Evolutionary conservation across 2,888 invertebrate genomes (phyloP), one percentile per base, ranked within the genome.

Genomic region (Creontiades dilutus): DNA sequence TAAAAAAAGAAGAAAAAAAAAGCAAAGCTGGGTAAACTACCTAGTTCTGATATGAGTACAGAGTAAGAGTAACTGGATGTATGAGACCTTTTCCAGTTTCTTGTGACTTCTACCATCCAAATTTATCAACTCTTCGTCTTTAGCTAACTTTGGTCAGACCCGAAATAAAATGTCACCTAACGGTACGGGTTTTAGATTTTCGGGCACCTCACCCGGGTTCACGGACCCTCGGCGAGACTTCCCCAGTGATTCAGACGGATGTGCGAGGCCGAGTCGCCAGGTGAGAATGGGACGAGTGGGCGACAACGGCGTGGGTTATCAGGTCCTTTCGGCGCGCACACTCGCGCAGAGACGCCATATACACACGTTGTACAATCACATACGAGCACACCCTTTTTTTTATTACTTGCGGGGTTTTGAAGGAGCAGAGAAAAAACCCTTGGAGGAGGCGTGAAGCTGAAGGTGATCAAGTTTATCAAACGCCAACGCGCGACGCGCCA

Each of bases 261-360:
- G 19, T 81, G 80, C 14, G 14, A 47, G 47, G 19, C 27, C 7
- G 23, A n/a, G 23, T 52, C 27, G 16, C 14, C 48, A 27, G 19
- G 52, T 82, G 47, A 27, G 48, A 52, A 82, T 46, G 82, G 23
- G 82, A 48, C 48, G 85, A 85, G 85, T 85, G 47, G 86, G 86
- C 86, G 86, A 86, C 46, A 12, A 68, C 75, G 27, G 80, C 88
- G 88, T 88, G 88, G 88, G 88, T 23, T 88, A 78, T 88, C 88
- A 46, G 27, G 75, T 86, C 88, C 52, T 46, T 78, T 28, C 11
- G 23, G 52, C n/a, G 28, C 85, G 23, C 78, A 46, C 78, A 47
- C 78, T 13, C 27, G n/a, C 46, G 46, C 37, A 37, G 1, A 23
- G 5, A 4, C 12, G 3, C 23, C 0, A 68, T 23, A 68, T 2